phyloP scores from a whole-genome alignment of 2,113 vertebrate genomes.

The Meles meles region DNA sequence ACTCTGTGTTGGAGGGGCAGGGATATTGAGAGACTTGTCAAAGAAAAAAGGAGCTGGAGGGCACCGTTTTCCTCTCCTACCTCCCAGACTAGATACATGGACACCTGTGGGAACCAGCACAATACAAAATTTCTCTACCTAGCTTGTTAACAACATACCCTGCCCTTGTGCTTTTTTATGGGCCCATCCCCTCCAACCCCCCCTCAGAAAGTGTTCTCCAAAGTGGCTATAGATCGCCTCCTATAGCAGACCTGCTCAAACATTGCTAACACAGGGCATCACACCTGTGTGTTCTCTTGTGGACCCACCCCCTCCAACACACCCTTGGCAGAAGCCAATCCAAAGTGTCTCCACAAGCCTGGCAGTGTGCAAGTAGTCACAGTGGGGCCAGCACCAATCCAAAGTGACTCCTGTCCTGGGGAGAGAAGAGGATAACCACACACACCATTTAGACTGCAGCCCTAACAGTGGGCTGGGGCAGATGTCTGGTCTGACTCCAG shows the following conservation, averaged over 20 bases:
- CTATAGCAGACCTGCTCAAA: background rate
- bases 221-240: background rate
- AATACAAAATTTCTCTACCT: background rate
- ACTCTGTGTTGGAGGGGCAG: background rate
- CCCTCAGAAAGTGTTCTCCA: background rate
- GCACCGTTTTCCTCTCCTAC: background rate
- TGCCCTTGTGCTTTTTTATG: background rate
- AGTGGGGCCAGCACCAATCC: background rate
- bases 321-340: background rate
- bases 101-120: background rate
- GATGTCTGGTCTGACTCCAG: background rate
- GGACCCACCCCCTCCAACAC: background rate
- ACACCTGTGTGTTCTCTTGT: background rate
- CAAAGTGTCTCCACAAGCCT: background rate
- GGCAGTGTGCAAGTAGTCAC: background rate
- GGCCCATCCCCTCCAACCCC: background rate
- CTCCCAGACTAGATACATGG: background rate
- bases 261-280: background rate
- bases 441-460: background rate
- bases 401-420: background rate
- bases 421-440: background rate
- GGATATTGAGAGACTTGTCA: background rate
- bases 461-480: background rate
- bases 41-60: background rate
- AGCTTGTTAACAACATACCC: background rate